Evolutionary conservation across 92 coral and sea anemone genomes (phyloP).

Genomic region (Virgularia gustaviana): DNA sequence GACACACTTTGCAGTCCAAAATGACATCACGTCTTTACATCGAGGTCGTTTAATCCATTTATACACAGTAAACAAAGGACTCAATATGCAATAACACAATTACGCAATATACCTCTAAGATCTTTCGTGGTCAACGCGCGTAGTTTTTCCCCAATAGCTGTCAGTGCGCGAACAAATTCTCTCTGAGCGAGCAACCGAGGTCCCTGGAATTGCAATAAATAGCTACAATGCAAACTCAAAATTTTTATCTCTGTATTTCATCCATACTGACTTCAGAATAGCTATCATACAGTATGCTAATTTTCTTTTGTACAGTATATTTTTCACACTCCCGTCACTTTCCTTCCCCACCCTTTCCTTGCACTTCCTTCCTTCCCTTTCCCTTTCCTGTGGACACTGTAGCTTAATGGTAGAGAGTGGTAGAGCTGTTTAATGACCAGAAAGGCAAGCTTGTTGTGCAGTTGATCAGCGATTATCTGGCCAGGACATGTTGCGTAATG

Average conservation of each 20-base stretch:
- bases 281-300: too few species aligned
- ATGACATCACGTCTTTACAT: too few species aligned
- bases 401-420: too few species aligned
- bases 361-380: neutral
- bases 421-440: too few species aligned
- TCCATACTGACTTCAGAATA: neutral
- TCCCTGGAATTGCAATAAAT: constrained; percentile 51
- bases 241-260: too few species aligned
- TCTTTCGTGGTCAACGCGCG: constrained; percentile 83
- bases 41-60: too few species aligned
- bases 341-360: neutral
- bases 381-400: neutral
- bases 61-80: neutral
- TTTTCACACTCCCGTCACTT: neutral
- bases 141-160: constrained; percentile 80
- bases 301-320: too few species aligned
- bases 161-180: constrained; percentile 84
- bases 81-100: neutral
- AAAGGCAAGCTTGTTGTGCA: too few species aligned
- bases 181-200: constrained; percentile 91
- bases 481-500: too few species aligned
- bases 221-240: too few species aligned
- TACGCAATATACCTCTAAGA: constrained; percentile 59
- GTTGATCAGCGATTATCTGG: too few species aligned
- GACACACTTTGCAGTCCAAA: too few species aligned